Evolutionary conservation across 2,888 invertebrate genomes (phyloP), one percentile per base, ranked within the genome.

Genomic region (Acrocyrtus sp.): DNA sequence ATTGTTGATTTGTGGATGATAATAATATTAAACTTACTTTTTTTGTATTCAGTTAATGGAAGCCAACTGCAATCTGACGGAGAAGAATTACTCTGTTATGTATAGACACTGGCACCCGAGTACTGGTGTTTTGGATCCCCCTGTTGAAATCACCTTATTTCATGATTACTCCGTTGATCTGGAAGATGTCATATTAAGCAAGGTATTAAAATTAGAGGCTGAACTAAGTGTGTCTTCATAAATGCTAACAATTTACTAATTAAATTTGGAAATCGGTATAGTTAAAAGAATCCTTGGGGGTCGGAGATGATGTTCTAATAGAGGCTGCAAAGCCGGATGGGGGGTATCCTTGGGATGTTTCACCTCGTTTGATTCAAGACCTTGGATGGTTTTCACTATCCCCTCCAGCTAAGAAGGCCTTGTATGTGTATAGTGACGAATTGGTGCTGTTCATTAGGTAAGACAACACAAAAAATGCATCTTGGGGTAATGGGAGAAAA

Each of bases 361-460:
- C 67, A 6, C 41, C 50, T 0, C 12, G 68, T 17, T 12, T 63
- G 3, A 65, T 73, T 26, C 69, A 68, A 27, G 72, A 72, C 29
- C 39, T 76, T 17, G 43, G 34, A 0, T 76, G 75, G 75, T 75
- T 75, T 22, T 48, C 66, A 3, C 26, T 75, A 17, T 50, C 22
- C n/a, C 56, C 47, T 15, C 70, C 70, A 3, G 61, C 66, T 3
- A 57, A 61, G 19, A 75, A 75, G 22, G 62, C 74, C 10, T 17
- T 77, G 6, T 75, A 75, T 53, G 61, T 79, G 3, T 77, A 72
- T 62, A 75, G 58, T 51, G 77, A 79, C 50, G 78, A 79, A 27
- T 41, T 79, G 21, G 67, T 60, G 3, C 61, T 79, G 0, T 74
- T 76, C 27, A 67, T 74, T 1, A 56, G 75, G 77, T 75, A 56